These are phyloP conservation scores for Falco columbarius DNA, from an alignment of 2,797 vertebrate species.

Conservation along the genomic window DNA sequence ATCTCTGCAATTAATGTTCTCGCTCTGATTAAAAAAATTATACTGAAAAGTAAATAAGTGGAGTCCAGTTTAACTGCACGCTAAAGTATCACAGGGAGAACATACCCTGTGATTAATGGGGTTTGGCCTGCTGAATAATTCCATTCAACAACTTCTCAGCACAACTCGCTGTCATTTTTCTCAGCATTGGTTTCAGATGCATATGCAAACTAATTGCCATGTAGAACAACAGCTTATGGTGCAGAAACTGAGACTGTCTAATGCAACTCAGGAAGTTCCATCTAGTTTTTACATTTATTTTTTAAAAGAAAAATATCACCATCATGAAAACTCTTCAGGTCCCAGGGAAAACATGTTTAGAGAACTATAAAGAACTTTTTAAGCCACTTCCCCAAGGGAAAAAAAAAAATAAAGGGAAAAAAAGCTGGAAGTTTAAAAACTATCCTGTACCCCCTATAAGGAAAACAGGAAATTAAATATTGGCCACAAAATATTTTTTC, in stretches of 20 bases:
- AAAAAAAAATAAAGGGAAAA: not conserved
- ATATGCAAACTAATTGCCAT: not conserved
- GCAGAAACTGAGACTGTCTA: not conserved
- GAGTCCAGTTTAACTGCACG: not conserved
- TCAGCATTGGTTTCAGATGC: not conserved
- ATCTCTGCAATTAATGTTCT: not conserved
- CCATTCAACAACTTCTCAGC: conserved; percentile 12
- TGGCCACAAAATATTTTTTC: not conserved
- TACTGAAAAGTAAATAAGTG: conserved; percentile 1
- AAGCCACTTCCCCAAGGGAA: not conserved
- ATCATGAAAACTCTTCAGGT: not conserved
- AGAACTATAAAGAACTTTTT: not conserved
- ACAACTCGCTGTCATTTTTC: not conserved
- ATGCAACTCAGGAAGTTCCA: not conserved
- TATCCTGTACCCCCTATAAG: not conserved
- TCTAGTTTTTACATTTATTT: not conserved
- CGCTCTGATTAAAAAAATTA: not conserved
- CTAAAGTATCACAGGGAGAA: conserved; percentile 9
- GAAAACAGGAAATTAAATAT: conserved; percentile 56
- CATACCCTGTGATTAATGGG: conserved; percentile 46
- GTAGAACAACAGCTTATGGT: not conserved
- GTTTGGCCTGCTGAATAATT: conserved; percentile 38
- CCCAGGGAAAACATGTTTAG: not conserved
- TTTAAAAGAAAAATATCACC: not conserved
- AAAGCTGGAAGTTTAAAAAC: not conserved